Evolutionary conservation across 2,888 invertebrate species (phyloP), one percentile per base, ranked within the genome.

Genomic region (Theretra japonica): DNA sequence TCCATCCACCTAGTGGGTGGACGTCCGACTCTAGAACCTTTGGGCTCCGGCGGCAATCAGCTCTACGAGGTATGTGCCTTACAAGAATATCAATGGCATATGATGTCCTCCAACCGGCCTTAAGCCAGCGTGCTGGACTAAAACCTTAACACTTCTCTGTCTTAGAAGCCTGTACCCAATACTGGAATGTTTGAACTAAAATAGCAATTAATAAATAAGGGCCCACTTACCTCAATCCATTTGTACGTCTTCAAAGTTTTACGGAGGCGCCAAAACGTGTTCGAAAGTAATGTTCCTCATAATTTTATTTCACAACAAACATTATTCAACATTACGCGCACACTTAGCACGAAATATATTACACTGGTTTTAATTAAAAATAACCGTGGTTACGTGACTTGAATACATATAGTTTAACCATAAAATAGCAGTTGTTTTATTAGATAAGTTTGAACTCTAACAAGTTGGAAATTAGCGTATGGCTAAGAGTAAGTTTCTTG

Each of bases 321-420:
- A 65, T 65, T 41, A 65, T 65, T 65, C 48, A 65, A 11, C 65
- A 17, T 65, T 65, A 48, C 48, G 48, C 15, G 48, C 15, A 33
- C 60, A 48, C 65, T 65, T 48, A 65, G 65, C 65, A 65, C 65
- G 48, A 23, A 65, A 65, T 65, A 65, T 65, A 65, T 65, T 65
- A 65, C 23, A 15, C 41, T 17, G 65, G 65, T 48, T 65, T 65
- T 48, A 65, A 65, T 65, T 65, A 65, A 65, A 41, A 65, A 65
- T 41, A 65, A 65, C 65, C 65, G 65, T 17, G 65, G 23, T 48
- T 48, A 65, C 65, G 65, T 65, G 65, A 65, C 65, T 65, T 25
- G 65, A 65, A 65, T 48, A 48, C 23, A 65, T 48, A 65, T 48
- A 65, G 41, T 48, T 62, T 65, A 23, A 65, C 48, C 48, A 65